Percentiles rank a stretch among this genome's conserved stretches.
Conservation (phyloP, 2,113 vertebrate genomes). For the Zosterops japonicus region DNA sequence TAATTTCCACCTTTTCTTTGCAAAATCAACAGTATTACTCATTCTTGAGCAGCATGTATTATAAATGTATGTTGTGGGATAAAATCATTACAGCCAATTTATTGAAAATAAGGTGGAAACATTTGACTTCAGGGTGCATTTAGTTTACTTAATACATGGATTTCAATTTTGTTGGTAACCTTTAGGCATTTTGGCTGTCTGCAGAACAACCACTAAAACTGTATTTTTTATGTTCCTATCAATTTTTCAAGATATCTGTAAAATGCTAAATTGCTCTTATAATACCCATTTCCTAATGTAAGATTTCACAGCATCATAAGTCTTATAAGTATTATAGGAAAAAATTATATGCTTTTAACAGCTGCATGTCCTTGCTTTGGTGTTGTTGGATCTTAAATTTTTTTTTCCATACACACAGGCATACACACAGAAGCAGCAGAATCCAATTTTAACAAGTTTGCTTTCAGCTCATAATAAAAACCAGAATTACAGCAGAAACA, state of each 20-base stretch:
- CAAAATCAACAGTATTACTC: conserved; percentile 82
- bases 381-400: conserved; percentile 62
- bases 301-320: conserved; percentile 53
- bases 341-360: conserved; percentile 64
- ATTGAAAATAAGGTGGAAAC: conserved; percentile 74
- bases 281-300: conserved; percentile 57
- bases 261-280: not conserved
- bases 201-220: not conserved
- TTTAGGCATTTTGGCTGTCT: conserved; percentile 57
- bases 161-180: conserved; percentile 70
- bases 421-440: conserved; percentile 51
- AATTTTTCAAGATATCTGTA: conserved; percentile 44
- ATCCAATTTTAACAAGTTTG: conserved; percentile 83
- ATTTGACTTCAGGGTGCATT: conserved; percentile 77
- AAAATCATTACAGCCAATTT: conserved; percentile 76
- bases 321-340: conserved; percentile 50
- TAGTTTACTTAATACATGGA: conserved; percentile 76
- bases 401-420: not conserved
- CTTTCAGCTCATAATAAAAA: conserved; percentile 79
- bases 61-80: conserved; percentile 68
- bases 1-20: conserved; percentile 90
- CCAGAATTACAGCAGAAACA: conserved; percentile 73
- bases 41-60: conserved; percentile 64
- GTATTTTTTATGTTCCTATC: conserved; percentile 21
- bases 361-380: conserved; percentile 55